Base-by-base conservation (phyloP, 2,888 invertebrate genomes). In the Lepidonotus clava region DNA sequence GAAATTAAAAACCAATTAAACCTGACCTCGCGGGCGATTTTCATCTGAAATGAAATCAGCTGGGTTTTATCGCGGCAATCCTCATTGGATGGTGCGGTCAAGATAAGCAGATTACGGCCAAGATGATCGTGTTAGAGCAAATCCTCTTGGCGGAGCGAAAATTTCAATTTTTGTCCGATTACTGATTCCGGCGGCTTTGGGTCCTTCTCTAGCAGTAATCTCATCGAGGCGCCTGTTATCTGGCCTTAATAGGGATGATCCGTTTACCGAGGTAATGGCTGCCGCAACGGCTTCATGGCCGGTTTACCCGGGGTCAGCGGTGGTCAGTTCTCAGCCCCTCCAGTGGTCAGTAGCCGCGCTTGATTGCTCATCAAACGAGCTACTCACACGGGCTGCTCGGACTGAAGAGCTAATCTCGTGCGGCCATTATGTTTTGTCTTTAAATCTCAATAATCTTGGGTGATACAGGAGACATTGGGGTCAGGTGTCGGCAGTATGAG, bases 91-190 rank as follows among this genome's bases (percentile, higher is more conserved):
- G 41, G 46, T 46, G 46, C 80, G 46, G 80, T 80, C 80, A 41
- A 80, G 80, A 80, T 80, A 80, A 80, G 41, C 80, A 51, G 46
- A 80, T 80, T 80, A 80, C 24, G 46, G 41, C 41, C 46, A 24
- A n/a, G 51, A 80, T 80, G 80, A 80, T 80, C 80, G 80, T 80
- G 80, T 80, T 80, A 80, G 46, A 46, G 46, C 24, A 80, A 80
- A 80, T 80, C 80, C 80, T 80, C 41, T 46, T 80, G 41, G 80
- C 46, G 80, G 80, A 32, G 80, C 41, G 80, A 80, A 80, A 80
- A 80, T 80, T 80, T 80, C 80, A 80, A 80, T 80, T 80, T 80
- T 80, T 80, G 80, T 51, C 41, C 80, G 41, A 80, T 80, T 80
- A 80, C 32, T 46, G 80, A 46, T 38, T 61, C 61, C 11, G 28